phyloP scores from a whole-genome alignment of 1,140 invertebrate species.

The Pseudoatta argentina region DNA sequence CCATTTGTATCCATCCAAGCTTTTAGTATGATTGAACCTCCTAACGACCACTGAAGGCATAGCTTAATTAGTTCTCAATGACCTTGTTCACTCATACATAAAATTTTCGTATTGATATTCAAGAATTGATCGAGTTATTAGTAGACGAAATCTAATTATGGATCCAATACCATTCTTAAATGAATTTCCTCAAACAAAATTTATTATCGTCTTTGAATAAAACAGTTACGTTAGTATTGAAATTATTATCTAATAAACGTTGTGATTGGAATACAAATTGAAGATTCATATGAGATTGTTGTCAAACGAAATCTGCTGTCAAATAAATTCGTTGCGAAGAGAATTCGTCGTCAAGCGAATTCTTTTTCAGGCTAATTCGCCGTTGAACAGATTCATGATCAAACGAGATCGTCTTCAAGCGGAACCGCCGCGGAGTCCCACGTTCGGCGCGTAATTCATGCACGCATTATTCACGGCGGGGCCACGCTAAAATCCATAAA shows the following conservation, averaged over 20 bases:
- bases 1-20: too few species aligned
- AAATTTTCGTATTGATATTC: too few species aligned
- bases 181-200: neutral
- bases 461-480: slow-evolving; percentile 49
- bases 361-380: neutral
- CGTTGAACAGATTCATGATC: neutral
- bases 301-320: neutral
- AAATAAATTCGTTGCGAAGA: neutral
- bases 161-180: neutral
- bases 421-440: slow-evolving; percentile 9
- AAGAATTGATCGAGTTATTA: too few species aligned
- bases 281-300: neutral
- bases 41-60: too few species aligned
- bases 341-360: neutral
- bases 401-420: neutral
- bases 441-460: slow-evolving; percentile 45
- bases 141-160: neutral
- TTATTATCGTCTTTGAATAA: neutral
- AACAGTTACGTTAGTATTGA: neutral
- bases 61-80: too few species aligned
- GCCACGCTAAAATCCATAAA: slow-evolving; percentile 41
- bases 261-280: neutral
- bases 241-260: neutral
- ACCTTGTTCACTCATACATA: too few species aligned
- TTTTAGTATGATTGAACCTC: too few species aligned